Percentiles rank a stretch among this genome's conserved stretches.
Conservation (phyloP, 2,797 vertebrate genomes). For the Picus viridis region DNA sequence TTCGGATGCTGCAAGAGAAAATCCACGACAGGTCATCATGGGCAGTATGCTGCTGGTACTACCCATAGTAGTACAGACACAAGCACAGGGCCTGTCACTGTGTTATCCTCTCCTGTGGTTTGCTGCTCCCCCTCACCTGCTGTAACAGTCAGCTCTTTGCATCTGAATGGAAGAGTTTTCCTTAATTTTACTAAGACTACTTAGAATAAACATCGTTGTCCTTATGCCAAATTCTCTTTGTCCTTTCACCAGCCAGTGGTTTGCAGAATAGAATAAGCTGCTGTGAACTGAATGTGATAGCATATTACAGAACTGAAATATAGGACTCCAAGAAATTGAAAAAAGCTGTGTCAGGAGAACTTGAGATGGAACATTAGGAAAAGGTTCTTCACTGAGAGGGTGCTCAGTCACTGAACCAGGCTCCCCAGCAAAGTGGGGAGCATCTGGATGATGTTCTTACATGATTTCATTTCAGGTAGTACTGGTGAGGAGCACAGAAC, state of each 20-base stretch:
- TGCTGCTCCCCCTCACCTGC: background rate
- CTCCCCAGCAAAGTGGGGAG: background rate
- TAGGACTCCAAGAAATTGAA: background rate
- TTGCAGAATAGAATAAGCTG: background rate
- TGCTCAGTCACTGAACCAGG: background rate
- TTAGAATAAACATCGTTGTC: background rate
- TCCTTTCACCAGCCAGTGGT: background rate
- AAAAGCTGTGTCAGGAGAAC: background rate
- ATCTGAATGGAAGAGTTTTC: background rate
- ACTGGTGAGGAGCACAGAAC: background rate
- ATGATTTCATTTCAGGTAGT: background rate
- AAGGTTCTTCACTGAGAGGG: background rate
- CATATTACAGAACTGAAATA: background rate
- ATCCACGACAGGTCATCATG: background rate
- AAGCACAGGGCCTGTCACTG: background rate
- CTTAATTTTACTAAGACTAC: background rate
- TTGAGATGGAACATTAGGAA: background rate
- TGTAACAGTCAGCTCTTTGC: background rate
- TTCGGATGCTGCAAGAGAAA: slow-evolving; percentile 35
- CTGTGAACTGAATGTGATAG: background rate
- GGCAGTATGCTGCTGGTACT: background rate
- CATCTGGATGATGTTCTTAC: background rate
- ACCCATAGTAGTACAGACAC: background rate
- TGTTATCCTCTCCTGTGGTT: background rate
- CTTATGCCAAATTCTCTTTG: background rate